Conservation (phyloP, 35 echinoderm and acorn worm genomes). For the Lytechinus variegatus region DNA sequence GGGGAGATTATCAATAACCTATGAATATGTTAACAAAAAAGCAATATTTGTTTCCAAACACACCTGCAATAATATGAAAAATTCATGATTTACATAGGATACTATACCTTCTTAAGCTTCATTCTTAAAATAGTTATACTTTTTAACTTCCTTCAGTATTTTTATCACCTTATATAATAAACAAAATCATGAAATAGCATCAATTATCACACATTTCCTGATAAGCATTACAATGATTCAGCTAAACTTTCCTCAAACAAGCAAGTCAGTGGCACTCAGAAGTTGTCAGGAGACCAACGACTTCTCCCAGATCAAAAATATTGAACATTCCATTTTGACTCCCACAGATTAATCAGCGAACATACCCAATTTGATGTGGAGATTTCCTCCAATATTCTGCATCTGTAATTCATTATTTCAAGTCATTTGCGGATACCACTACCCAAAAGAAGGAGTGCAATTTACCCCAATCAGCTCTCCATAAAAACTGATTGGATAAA, state of each 20-base stretch:
- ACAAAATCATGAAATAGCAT: neutral
- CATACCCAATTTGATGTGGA: slow-evolving; percentile 2
- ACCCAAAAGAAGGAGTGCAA: neutral
- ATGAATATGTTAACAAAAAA: too few species aligned
- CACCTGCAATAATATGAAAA: too few species aligned
- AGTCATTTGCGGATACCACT: neutral
- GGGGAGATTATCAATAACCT: too few species aligned
- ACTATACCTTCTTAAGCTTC: too few species aligned
- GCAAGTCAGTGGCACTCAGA: neutral
- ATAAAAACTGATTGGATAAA: slow-evolving; percentile 5
- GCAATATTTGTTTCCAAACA: too few species aligned
- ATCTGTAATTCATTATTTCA: slow-evolving; percentile 5
- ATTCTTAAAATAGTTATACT: too few species aligned
- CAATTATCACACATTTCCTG: neutral
- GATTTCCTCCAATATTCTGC: neutral
- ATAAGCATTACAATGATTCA: neutral
- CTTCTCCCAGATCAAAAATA: neutral
- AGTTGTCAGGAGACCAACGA: neutral
- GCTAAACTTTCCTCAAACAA: neutral
- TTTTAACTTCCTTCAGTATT: too few species aligned
- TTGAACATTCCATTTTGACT: neutral
- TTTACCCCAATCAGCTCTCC: neutral
- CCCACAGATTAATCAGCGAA: neutral
- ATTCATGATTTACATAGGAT: too few species aligned
- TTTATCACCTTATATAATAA: neutral